Evolutionary conservation across 2,113 vertebrate species (phyloP).

Genomic region (Heterotis niloticus): DNA sequence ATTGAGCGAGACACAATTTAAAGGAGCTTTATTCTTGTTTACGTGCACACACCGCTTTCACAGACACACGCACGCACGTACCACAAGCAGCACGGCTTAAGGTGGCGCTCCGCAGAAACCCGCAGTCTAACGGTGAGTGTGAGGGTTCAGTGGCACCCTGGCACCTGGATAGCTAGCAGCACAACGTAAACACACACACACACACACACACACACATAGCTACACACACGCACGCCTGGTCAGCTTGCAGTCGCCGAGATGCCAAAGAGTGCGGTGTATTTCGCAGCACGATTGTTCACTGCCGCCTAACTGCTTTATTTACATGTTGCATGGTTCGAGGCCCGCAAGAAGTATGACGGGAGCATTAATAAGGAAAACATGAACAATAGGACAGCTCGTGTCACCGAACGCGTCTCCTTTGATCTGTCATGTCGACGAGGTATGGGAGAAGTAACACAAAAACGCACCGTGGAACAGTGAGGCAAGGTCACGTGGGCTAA

Average conservation of each 20-base stretch:
- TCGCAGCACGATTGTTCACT: neutral
- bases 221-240: neutral
- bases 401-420: no score
- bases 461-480: no score
- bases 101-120: neutral
- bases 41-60: neutral
- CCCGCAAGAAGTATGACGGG: neutral
- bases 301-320: neutral
- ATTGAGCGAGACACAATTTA: constrained; percentile 38
- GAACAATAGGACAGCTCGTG: no score
- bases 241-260: neutral
- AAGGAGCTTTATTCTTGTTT: neutral
- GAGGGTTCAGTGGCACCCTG: neutral
- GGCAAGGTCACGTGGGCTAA: no score
- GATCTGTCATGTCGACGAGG: no score
- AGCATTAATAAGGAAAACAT: no score
- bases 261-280: no score
- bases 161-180: neutral
- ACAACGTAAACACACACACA: neutral
- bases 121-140: constrained; percentile 21
- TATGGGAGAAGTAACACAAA: no score
- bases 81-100: neutral
- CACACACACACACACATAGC: neutral
- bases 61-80: neutral
- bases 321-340: neutral